Conservation (phyloP, 2,888 invertebrate species). For the Torymus tubicola region DNA sequence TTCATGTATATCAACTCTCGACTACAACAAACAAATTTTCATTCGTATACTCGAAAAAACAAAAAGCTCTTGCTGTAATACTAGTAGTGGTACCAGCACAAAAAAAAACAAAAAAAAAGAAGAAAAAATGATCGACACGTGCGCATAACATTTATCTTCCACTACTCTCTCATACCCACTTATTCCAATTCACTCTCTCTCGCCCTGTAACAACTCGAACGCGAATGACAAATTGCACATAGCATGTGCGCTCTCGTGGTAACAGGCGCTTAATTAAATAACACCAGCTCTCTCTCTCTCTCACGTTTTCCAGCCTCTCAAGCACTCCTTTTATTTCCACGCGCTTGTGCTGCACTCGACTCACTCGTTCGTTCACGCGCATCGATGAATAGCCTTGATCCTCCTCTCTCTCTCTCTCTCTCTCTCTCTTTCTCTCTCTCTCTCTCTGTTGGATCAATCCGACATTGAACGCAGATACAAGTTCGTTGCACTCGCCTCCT, state of each 20-base stretch:
- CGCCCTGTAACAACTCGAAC: not conserved
- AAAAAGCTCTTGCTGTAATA: too few relatives aligned
- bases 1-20: too few relatives aligned
- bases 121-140: slow-evolving; percentile 48
- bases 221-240: slow-evolving; percentile 35
- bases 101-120: not conserved
- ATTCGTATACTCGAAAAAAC: too few relatives aligned
- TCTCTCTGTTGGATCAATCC: not conserved
- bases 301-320: not conserved
- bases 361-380: too few relatives aligned
- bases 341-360: not conserved
- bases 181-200: too few relatives aligned
- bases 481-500: slow-evolving; percentile 6
- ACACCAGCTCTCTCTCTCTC: not conserved
- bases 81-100: too few relatives aligned
- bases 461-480: slow-evolving; percentile 15
- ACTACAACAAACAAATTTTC: too few relatives aligned
- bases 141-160: slow-evolving; percentile 10
- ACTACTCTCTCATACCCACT: too few relatives aligned
- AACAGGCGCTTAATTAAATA: slow-evolving; percentile 39
- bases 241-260: not conserved
- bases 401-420: not conserved
- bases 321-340: slow-evolving; percentile 24
- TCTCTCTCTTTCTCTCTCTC: too few relatives aligned
- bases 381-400: slow-evolving; percentile 40